Percentiles rank a stretch among this genome's conserved stretches.
Conservation (phyloP, 2,888 invertebrate genomes). For the Cantharis flavilabris region DNA sequence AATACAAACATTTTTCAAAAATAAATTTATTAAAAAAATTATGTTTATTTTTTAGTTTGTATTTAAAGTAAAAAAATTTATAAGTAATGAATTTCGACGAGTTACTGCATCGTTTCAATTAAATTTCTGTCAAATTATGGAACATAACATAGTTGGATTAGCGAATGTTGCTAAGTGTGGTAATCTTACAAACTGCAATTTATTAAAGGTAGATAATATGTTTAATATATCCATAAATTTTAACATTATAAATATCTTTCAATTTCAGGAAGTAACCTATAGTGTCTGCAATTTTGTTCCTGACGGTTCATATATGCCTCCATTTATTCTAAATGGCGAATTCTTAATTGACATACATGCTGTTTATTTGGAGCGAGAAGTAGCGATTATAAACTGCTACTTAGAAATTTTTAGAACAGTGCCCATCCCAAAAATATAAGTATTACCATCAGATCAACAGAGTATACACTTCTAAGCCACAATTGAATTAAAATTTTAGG, state of each 20-base stretch:
- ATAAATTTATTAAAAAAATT: too few relatives aligned
- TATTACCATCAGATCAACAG: neutral
- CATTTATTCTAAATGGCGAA: neutral
- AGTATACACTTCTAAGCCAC: neutral
- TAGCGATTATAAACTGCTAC: neutral
- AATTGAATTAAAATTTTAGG: too few relatives aligned
- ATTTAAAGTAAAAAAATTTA: too few relatives aligned
- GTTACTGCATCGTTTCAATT: too few relatives aligned
- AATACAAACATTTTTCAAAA: too few relatives aligned
- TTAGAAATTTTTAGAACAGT: neutral
- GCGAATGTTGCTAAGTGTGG: too few relatives aligned
- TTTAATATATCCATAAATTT: neutral
- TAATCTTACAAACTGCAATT: neutral
- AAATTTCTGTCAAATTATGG: too few relatives aligned
- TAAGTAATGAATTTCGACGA: too few relatives aligned
- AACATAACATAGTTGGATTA: too few relatives aligned
- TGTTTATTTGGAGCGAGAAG: neutral
- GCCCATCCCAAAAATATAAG: neutral
- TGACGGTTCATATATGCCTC: neutral
- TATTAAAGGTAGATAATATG: neutral
- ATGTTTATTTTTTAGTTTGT: too few relatives aligned
- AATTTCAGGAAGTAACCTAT: neutral
- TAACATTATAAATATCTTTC: neutral
- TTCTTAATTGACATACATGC: neutral
- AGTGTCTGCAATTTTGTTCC: neutral